Base-by-base conservation (phyloP, 2,888 invertebrate genomes). In the Caenorhabditis wallacei region DNA sequence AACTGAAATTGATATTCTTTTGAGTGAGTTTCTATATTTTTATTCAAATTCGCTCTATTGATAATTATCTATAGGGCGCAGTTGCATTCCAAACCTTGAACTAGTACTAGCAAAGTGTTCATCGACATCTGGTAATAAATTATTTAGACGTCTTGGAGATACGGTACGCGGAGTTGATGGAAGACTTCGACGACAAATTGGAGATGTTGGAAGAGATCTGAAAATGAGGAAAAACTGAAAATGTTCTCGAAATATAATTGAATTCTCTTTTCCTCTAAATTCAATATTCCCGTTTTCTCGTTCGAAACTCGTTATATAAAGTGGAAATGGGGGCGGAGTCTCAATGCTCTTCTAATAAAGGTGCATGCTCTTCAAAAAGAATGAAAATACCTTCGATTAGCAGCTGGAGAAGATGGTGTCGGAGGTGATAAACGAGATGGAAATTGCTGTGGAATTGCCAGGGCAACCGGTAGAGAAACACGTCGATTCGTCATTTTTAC, bases 171-270 rank as follows among this genome's bases (percentile, higher is more conserved):
- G 85, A 13, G 86, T 86, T 8, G 80, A 79, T 22, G 86, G 86
- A 4, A 86, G 82, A 66, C 84, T 84, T 51, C 86, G 79, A 51
- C 86, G 82, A 37, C 72, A 69, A 10, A 80, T 78, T 43, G 84
- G 83, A 26, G 85, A 85, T 3, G 84, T 81, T 22, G 86, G 86
- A 4, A 84, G 80, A 10, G 82, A 82, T 81, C 83, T 83, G 74
- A 30, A 74, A 61, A 35, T 37, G 30, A 8, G 30, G 8, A 30
- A 64, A 54, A 57, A 24, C 22, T n/a, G 59, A 8, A 64, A 48
- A 66, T 20, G 30, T 30, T 30, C 30, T 30, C 30, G 30, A 30
- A 30, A 40, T 4, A 40, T 40, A 40, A 40, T 40, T 11, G 10
- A 40, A 40, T 40, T 54, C 53, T 46, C 51, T 30, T 8, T 30